phyloP scores from a whole-genome alignment of 2,113 vertebrate species.

The Chauna torquata region DNA sequence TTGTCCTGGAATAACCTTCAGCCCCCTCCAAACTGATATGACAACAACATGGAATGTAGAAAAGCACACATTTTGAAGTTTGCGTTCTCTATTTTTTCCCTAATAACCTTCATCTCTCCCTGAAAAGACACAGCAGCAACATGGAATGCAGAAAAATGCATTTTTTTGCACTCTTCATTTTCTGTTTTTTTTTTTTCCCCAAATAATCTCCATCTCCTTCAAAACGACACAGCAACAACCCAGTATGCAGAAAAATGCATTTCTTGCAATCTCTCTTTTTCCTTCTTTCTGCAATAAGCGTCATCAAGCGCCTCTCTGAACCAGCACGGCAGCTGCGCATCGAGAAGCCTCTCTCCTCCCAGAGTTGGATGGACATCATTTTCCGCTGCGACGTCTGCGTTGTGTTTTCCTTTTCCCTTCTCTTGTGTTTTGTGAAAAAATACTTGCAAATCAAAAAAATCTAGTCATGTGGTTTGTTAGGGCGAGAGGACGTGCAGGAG shows the following conservation, averaged over 20 bases:
- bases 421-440: neutral
- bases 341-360: neutral
- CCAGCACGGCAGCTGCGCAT: neutral
- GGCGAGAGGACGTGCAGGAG: neutral
- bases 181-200: neutral
- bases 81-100: neutral
- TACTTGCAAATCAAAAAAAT: neutral
- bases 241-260: neutral
- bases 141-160: neutral
- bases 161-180: neutral
- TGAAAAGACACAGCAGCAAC: neutral
- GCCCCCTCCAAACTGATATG: neutral
- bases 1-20: too few species aligned
- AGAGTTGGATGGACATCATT: neutral
- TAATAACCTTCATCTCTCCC: neutral
- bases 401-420: neutral
- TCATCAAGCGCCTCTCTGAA: neutral
- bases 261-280: neutral
- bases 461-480: neutral
- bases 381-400: accelerated
- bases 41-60: too few species aligned
- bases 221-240: neutral
- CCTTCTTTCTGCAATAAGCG: neutral
- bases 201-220: neutral
- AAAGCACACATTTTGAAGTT: neutral